Evolutionary conservation across 2,797 vertebrate species (phyloP).

Genomic region (Poeciliopsis gracilis): DNA sequence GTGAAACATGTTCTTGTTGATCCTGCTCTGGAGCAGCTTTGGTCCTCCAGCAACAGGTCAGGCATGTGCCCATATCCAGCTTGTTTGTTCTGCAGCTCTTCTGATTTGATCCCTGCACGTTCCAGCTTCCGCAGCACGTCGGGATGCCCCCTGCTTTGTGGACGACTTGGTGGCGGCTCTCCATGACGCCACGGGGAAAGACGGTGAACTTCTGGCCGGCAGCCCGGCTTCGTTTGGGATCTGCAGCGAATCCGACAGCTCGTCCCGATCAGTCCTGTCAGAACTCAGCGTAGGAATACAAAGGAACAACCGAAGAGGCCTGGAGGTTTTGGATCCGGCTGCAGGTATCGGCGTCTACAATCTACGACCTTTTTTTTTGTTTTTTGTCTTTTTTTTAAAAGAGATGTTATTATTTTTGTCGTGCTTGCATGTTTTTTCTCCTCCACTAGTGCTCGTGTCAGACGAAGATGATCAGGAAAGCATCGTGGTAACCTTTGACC

Average conservation of each 20-base stretch:
- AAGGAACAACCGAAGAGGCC: constrained; percentile 7
- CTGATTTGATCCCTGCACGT: not conserved
- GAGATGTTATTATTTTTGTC: not conserved
- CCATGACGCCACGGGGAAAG: constrained; percentile 33
- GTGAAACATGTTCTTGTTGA: constrained; percentile 59
- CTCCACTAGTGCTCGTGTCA: constrained; percentile 37
- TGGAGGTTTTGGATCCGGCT: constrained; percentile 55
- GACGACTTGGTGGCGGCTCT: constrained; percentile 59
- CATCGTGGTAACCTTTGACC: constrained; percentile 65
- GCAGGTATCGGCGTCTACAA: constrained; percentile 53
- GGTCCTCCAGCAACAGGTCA: constrained; percentile 63
- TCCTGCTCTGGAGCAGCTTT: constrained; percentile 43
- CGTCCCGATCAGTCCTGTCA: constrained; percentile 22
- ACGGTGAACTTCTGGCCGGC: constrained; percentile 29
- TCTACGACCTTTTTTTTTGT: accelerated
- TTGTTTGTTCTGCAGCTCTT: not conserved
- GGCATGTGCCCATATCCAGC: constrained; percentile 4
- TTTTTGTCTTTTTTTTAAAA: not conserved
- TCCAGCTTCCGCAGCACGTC: constrained; percentile 1
- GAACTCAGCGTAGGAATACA: constrained; percentile 31
- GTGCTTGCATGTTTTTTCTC: not conserved
- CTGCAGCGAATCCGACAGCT: constrained; percentile 43
- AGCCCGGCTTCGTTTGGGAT: constrained; percentile 65
- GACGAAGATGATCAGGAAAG: constrained; percentile 54
- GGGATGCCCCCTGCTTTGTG: constrained; percentile 40